Conservation (phyloP, 2,113 vertebrate genomes). For the Bambusicola thoracicus region DNA sequence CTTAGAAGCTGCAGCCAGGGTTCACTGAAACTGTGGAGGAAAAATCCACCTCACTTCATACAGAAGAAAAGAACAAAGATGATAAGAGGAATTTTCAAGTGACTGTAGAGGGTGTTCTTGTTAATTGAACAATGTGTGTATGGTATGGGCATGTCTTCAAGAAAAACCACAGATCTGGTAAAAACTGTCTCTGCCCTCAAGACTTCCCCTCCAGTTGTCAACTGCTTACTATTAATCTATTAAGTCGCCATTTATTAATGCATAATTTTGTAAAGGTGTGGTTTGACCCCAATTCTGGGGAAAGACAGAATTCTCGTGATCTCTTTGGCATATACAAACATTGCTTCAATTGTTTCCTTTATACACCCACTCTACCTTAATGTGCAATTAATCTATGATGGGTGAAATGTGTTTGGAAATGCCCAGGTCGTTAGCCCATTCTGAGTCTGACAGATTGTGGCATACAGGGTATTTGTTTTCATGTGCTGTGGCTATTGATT, state of each 20-base stretch:
- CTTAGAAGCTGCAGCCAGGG: constrained; percentile 49
- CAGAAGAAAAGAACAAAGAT: constrained; percentile 55
- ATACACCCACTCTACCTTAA: not conserved
- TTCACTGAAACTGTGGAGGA: constrained; percentile 43
- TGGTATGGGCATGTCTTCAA: not conserved
- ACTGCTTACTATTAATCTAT: not conserved
- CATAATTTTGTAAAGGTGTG: not conserved
- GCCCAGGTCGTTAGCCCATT: not conserved
- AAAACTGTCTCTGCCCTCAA: not conserved
- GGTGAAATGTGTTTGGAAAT: not conserved
- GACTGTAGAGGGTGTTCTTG: constrained; percentile 34
- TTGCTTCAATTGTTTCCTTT: not conserved
- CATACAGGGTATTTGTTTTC: not conserved
- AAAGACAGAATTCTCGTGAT: not conserved
- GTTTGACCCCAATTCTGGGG: not conserved
- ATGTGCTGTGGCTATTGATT: not conserved
- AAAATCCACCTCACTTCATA: constrained; percentile 48
- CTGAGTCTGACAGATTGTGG: not conserved
- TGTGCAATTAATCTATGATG: not conserved
- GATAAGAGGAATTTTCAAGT: constrained; percentile 49
- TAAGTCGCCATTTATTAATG: not conserved
- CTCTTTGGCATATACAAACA: not conserved
- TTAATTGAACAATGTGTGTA: constrained; percentile 31
- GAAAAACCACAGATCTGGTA: not conserved
- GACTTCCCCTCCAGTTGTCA: not conserved